Evolutionary conservation across 2,888 invertebrate genomes (phyloP).

Genomic region (Desoria tigrina): DNA sequence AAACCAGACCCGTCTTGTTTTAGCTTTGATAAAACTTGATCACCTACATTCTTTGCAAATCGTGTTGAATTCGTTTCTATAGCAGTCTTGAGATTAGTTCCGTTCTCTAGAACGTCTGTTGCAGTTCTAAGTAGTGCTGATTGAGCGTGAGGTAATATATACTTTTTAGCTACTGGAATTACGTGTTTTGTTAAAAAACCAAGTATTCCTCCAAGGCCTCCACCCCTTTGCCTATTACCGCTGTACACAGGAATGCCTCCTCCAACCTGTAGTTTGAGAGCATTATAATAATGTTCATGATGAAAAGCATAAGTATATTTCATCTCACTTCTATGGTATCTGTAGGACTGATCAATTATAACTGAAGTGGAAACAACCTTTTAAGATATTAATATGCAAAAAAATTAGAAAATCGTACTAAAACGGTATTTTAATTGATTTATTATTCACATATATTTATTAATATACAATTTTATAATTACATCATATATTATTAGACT

Average conservation of each 20-base stretch:
- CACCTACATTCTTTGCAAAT: constrained; percentile 8
- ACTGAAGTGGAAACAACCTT: too few species aligned
- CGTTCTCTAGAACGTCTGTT: constrained; percentile 7
- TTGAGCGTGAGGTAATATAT: constrained; percentile 26
- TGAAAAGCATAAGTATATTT: not conserved
- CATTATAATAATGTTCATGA: constrained; percentile 4
- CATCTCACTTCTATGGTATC: too few species aligned
- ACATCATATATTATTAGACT: too few species aligned
- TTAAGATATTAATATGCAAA: too few species aligned
- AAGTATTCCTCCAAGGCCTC: constrained; percentile 23
- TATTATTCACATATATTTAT: too few species aligned
- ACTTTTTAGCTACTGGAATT: constrained; percentile 22
- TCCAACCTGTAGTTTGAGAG: not conserved
- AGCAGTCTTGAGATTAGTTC: not conserved
- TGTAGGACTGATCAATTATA: too few species aligned
- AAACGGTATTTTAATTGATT: too few species aligned
- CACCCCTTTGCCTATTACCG: constrained; percentile 22
- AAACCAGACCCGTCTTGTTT: constrained; percentile 5
- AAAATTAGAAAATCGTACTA: too few species aligned
- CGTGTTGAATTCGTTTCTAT: constrained; percentile 12
- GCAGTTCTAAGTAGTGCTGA: constrained; percentile 17
- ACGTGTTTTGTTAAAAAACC: constrained; percentile 14
- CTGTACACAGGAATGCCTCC: not conserved
- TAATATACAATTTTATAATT: too few species aligned
- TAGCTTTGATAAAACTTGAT: not conserved